Conservation (phyloP, 2,113 vertebrate species). For the Aleadryas rufinucha region DNA sequence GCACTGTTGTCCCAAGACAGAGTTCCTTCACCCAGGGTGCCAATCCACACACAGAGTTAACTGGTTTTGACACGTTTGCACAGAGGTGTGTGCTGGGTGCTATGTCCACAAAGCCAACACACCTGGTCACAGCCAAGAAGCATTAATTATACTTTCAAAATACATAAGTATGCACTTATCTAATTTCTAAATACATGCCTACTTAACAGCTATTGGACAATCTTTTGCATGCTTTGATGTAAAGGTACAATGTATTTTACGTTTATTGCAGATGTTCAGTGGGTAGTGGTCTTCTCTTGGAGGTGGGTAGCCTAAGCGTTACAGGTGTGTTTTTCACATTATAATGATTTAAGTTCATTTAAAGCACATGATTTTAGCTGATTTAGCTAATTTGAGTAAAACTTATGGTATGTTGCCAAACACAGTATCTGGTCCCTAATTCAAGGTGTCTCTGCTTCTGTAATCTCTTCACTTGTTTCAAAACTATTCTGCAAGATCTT, state of each 20-base stretch:
- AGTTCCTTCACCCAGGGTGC: background rate
- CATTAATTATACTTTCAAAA: background rate
- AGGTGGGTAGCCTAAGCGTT: background rate
- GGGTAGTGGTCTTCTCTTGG: background rate
- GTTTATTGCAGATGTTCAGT: background rate
- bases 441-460: background rate
- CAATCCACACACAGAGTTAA: background rate
- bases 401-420: fast-evolving
- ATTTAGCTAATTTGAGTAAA: background rate
- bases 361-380: background rate
- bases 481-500: background rate
- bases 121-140: background rate
- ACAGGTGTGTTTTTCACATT: background rate
- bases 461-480: background rate
- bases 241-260: background rate
- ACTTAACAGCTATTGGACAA: background rate
- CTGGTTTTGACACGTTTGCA: fast-evolving
- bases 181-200: background rate
- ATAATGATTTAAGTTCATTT: background rate
- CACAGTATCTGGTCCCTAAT: background rate
- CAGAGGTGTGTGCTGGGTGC: background rate
- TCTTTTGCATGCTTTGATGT: background rate
- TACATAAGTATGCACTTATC: background rate
- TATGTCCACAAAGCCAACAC: background rate
- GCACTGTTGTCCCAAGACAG: background rate